phyloP scores from a whole-genome alignment of 2,888 invertebrate species.

The Labia minor region DNA sequence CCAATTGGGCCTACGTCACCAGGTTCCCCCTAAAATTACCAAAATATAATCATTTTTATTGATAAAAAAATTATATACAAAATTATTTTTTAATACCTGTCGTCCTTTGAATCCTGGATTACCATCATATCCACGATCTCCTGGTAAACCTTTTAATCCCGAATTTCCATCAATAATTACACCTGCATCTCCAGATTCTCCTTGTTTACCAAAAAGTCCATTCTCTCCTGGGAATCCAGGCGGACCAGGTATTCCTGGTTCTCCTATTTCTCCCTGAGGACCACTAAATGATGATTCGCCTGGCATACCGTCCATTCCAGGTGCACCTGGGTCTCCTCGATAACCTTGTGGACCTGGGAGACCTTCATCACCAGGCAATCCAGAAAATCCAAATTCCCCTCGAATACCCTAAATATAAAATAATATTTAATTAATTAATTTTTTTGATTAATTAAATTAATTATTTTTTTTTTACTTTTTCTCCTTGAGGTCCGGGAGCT shows the following conservation, averaged over 20 bases:
- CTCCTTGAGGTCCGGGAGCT: slow-evolving; percentile 27
- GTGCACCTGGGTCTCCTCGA: slow-evolving; percentile 24
- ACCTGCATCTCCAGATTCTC: slow-evolving; percentile 26
- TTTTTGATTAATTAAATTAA: neutral
- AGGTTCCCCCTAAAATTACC: slow-evolving; percentile 27
- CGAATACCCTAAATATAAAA: slow-evolving; percentile 32
- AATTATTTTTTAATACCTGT: slow-evolving; percentile 26
- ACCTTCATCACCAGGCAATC: slow-evolving; percentile 44
- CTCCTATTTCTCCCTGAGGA: slow-evolving; percentile 49
- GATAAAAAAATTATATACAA: neutral
- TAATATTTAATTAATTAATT: neutral
- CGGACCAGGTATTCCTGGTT: slow-evolving; percentile 37
- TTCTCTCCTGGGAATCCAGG: slow-evolving; percentile 41
- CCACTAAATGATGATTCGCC: slow-evolving; percentile 55
- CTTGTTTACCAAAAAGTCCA: slow-evolving; percentile 39
- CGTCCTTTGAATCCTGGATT: slow-evolving; percentile 43
- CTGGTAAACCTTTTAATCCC: slow-evolving; percentile 51
- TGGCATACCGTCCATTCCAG: slow-evolving; percentile 26
- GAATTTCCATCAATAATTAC: slow-evolving; percentile 37
- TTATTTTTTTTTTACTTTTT: slow-evolving; percentile 27
- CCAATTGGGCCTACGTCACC: slow-evolving; percentile 34
- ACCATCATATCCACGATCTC: slow-evolving; percentile 46
- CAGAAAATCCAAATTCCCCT: slow-evolving; percentile 36
- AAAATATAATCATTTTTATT: neutral
- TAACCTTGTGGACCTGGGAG: slow-evolving; percentile 30